These are phyloP conservation scores for Crematogaster levior DNA, from an alignment of 2,888 invertebrate genomes.

Conservation along the genomic window DNA sequence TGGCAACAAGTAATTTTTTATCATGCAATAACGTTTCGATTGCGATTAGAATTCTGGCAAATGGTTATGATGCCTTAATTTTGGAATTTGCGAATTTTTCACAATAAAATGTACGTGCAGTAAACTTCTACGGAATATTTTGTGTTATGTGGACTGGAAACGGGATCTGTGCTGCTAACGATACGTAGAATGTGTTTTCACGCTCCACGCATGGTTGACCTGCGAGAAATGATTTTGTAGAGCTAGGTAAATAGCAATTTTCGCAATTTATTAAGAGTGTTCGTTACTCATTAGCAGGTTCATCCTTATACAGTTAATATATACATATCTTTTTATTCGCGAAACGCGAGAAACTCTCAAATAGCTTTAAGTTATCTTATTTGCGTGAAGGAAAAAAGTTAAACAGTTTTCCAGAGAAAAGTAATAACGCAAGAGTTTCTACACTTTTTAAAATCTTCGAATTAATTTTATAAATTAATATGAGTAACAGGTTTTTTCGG, in stretches of 20 bases:
- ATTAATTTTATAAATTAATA: neutral
- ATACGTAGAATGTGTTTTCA: slow-evolving; percentile 53
- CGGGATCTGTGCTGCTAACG: slow-evolving; percentile 51
- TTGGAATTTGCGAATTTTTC: neutral
- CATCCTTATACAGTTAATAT: slow-evolving; percentile 9
- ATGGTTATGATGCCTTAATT: neutral
- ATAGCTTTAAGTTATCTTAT: neutral
- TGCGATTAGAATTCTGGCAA: neutral
- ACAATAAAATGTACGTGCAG: neutral
- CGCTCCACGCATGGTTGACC: slow-evolving; percentile 52
- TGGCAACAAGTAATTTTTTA: neutral
- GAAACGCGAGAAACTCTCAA: neutral
- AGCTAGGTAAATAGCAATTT: slow-evolving; percentile 53
- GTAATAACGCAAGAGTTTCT: neutral
- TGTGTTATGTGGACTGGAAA: slow-evolving; percentile 46
- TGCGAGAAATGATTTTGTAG: slow-evolving; percentile 45
- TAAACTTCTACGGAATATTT: neutral
- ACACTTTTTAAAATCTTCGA: neutral
- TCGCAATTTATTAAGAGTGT: slow-evolving; percentile 47
- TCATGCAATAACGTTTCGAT: neutral
- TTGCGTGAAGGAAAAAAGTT: neutral
- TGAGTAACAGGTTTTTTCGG: neutral
- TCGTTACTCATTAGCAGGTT: slow-evolving; percentile 23
- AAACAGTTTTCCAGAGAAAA: neutral
- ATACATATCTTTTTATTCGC: slow-evolving; percentile 10